Percentiles rank a stretch among this genome's conserved stretches.
phyloP scores from a whole-genome alignment of 2,797 vertebrate genomes.

The Manis crassicaudata region DNA sequence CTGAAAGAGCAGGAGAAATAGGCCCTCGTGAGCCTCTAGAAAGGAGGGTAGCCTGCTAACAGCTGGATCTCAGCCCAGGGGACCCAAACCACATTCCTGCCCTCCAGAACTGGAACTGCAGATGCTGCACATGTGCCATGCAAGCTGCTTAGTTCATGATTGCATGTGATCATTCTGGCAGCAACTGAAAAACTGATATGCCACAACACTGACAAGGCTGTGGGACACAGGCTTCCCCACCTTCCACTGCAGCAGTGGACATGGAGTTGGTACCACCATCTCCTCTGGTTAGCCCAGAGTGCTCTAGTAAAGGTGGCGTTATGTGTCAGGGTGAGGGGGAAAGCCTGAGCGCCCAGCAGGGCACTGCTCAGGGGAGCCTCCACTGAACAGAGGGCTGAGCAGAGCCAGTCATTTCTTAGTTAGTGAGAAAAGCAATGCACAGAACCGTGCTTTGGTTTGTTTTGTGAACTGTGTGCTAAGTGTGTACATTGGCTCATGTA shows the following conservation, averaged over 20 bases:
- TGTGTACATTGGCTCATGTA: neutral
- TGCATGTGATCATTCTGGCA: neutral
- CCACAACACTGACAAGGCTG: neutral
- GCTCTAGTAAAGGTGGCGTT: neutral
- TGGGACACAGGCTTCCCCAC: neutral
- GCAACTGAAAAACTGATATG: neutral
- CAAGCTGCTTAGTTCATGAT: neutral
- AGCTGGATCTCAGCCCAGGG: neutral
- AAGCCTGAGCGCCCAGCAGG: neutral
- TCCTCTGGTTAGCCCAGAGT: neutral
- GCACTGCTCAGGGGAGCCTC: neutral
- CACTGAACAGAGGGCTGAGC: neutral
- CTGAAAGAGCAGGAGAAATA: neutral
- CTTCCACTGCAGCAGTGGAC: neutral
- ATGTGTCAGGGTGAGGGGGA: neutral
- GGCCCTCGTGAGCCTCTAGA: neutral
- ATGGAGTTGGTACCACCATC: neutral
- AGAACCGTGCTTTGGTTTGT: neutral
- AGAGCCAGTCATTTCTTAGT: neutral
- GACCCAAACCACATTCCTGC: neutral
- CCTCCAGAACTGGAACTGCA: neutral
- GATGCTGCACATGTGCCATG: too few relatives aligned
- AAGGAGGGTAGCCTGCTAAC: neutral
- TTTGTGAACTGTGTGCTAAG: neutral
- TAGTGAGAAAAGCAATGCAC: neutral